Conservation (phyloP, 2,888 invertebrate genomes). For the Eupeodes latifasciatus region DNA sequence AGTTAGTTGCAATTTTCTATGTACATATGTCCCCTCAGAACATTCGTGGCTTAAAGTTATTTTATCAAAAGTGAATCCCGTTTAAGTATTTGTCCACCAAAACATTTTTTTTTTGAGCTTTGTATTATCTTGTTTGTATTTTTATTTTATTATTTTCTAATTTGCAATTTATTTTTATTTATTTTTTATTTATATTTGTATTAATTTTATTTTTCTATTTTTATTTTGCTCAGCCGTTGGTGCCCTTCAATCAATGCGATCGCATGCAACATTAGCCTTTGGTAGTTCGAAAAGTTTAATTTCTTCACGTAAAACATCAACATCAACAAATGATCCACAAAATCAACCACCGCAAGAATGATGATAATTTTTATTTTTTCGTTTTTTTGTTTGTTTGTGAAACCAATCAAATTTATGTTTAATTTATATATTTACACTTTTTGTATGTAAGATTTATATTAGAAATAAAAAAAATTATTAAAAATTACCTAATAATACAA, state of each 20-base stretch:
- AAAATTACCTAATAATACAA: background rate
- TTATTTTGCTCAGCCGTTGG: constrained; percentile 85
- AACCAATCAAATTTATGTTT: constrained; percentile 63
- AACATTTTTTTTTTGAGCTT: background rate
- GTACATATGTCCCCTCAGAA: too few relatives aligned
- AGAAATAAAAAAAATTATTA: background rate
- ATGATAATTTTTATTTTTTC: constrained; percentile 31
- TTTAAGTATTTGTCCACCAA: background rate
- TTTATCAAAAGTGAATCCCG: too few relatives aligned
- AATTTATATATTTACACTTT: constrained; percentile 25
- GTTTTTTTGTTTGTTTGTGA: background rate
- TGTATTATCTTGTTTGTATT: constrained; percentile 27
- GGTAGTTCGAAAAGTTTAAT: constrained; percentile 38
- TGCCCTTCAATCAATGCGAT: constrained; percentile 85
- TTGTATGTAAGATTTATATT: constrained; percentile 27
- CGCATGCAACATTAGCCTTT: constrained; percentile 32
- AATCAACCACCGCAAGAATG: constrained; percentile 22
- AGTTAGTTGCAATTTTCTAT: too few relatives aligned
- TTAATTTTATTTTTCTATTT: constrained; percentile 15
- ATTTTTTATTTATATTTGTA: constrained; percentile 24
- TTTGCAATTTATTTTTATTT: constrained; percentile 15
- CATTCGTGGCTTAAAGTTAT: too few relatives aligned
- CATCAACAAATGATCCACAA: constrained; percentile 12
- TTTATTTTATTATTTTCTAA: background rate
- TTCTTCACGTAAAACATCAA: constrained; percentile 13